phyloP scores from a whole-genome alignment of 2,113 vertebrate species.

The Suncus etruscus region DNA sequence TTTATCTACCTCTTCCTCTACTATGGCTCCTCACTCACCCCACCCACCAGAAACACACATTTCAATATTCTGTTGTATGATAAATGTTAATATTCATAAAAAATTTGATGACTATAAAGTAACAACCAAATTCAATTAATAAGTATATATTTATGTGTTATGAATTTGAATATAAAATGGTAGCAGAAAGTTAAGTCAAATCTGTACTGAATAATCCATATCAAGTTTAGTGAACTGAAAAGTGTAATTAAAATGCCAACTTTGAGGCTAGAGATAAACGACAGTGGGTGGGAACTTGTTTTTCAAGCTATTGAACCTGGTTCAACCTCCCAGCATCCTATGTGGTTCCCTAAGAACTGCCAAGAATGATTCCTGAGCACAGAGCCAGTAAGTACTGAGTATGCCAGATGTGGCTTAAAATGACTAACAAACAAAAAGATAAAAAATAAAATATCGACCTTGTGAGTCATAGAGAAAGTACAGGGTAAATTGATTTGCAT shows the following conservation, averaged over 20 bases:
- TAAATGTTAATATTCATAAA: not conserved
- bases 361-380: no score
- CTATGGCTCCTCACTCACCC: no score
- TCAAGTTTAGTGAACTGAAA: not conserved
- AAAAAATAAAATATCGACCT: no score
- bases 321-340: no score
- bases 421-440: no score
- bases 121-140: conserved; percentile 25
- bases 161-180: conserved; percentile 14
- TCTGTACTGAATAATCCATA: not conserved
- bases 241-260: not conserved
- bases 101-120: not conserved
- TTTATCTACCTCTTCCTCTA: no score
- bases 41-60: not conserved
- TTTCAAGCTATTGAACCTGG: not conserved
- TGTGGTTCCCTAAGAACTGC: no score
- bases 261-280: no score
- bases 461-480: no score
- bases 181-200: not conserved
- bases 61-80: conserved; percentile 5
- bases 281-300: not conserved
- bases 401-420: no score
- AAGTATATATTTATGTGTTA: not conserved
- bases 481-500: no score
- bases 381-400: no score